Conservation (phyloP, 2,797 vertebrate species). For the Limnodromus scolopaceus region DNA sequence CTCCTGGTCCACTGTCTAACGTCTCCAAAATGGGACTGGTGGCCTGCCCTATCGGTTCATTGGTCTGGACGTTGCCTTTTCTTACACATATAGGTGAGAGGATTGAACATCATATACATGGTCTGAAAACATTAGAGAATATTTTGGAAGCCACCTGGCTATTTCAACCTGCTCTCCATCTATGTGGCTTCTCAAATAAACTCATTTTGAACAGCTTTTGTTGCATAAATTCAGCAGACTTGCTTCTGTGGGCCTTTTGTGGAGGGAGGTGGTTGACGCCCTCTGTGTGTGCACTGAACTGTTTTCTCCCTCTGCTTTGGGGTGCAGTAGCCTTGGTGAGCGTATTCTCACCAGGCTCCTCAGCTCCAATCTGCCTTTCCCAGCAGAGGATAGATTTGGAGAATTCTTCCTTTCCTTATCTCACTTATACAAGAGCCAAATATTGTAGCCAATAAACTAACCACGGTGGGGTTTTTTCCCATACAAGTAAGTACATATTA, state of each 20-base stretch:
- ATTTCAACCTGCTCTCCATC: not conserved
- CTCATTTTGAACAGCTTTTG: not conserved
- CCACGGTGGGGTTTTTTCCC: not conserved
- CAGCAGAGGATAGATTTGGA: not conserved
- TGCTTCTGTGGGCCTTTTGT: not conserved
- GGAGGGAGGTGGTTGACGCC: not conserved
- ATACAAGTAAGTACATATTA: not conserved
- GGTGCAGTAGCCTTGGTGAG: not conserved
- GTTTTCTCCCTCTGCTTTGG: not conserved
- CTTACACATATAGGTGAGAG: rapidly evolving
- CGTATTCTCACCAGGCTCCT: not conserved
- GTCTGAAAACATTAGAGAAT: not conserved
- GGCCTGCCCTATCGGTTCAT: not conserved
- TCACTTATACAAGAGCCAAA: not conserved
- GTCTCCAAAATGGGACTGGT: not conserved
- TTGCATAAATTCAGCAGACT: not conserved
- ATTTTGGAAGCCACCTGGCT: not conserved
- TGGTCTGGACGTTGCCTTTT: not conserved
- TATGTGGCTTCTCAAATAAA: not conserved
- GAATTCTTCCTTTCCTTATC: not conserved
- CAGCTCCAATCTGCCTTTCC: not conserved
- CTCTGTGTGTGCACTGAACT: not conserved
- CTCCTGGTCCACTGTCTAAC: not conserved
- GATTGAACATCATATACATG: not conserved
- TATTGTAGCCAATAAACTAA: not conserved